phyloP scores from a whole-genome alignment of 2,888 invertebrate genomes.

The Eristalinus aeneus region DNA sequence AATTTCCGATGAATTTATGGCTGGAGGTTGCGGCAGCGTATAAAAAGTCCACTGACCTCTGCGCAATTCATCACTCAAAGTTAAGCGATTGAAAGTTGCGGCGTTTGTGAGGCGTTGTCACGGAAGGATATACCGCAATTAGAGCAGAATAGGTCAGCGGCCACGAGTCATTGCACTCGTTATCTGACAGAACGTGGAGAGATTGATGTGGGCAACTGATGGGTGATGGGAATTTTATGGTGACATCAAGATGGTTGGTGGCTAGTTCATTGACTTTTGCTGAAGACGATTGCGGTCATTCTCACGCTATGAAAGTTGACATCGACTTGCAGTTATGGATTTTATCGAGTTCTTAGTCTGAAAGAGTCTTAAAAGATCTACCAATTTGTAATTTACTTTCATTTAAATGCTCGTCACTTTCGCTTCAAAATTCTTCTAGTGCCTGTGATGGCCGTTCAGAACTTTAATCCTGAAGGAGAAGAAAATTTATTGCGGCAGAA shows the following conservation, averaged over 20 bases:
- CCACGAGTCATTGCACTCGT: constrained; percentile 17
- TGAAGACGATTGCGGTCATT: background rate
- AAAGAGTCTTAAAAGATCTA: too few relatives aligned
- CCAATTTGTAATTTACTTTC: too few relatives aligned
- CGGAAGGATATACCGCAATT: constrained; percentile 34
- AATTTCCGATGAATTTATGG: constrained; percentile 30
- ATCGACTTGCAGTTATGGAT: too few relatives aligned
- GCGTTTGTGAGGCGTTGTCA: constrained; percentile 10
- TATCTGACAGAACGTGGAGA: background rate
- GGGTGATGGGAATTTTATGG: background rate
- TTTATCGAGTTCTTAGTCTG: too few relatives aligned
- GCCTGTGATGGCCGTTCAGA: too few relatives aligned
- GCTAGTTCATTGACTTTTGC: background rate
- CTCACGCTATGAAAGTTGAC: background rate
- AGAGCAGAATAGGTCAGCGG: constrained; percentile 7
- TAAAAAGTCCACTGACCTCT: constrained; percentile 36
- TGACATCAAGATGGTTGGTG: background rate
- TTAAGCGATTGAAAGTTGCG: constrained; percentile 20
- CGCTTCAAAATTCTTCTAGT: too few relatives aligned
- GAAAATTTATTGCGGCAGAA: too few relatives aligned
- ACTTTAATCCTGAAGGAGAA: too few relatives aligned
- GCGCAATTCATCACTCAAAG: constrained; percentile 50
- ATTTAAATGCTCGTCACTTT: too few relatives aligned
- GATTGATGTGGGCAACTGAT: background rate
- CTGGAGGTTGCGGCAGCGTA: background rate